phyloP scores from a whole-genome alignment of 92 coral and sea anemone genomes.

The Phenganax stokvisi region DNA sequence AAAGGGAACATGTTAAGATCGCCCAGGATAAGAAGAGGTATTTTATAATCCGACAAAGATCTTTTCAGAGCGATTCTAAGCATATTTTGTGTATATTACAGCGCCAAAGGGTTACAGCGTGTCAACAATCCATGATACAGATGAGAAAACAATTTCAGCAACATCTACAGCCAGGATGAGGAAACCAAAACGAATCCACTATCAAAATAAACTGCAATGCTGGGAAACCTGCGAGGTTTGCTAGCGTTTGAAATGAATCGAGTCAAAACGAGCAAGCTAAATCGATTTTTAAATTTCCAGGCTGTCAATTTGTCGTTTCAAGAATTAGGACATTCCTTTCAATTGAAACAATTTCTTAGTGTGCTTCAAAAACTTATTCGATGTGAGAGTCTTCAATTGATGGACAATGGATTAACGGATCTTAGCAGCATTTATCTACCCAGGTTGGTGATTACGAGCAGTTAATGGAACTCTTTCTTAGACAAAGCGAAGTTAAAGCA shows the following conservation, averaged over 20 bases:
- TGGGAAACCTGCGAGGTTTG: conserved; percentile 97
- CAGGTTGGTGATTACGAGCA: conserved; percentile 49
- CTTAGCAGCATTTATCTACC: conserved; percentile 74
- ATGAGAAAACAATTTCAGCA: conserved; percentile 60
- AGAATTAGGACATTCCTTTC: conserved; percentile 87
- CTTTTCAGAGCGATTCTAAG: not conserved
- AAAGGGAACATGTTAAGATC: conserved; percentile 91
- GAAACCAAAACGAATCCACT: conserved; percentile 55
- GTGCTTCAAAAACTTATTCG: conserved; percentile 79
- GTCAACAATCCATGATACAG: conserved; percentile 57
- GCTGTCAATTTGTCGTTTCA: conserved; percentile 88
- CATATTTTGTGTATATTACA: conserved; percentile 15
- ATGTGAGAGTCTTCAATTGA: conserved; percentile 85
- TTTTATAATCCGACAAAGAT: not conserved
- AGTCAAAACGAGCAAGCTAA: not conserved
- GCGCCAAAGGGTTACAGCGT: conserved; percentile 83
- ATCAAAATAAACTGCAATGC: conserved; percentile 81
- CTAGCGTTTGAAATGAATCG: not conserved
- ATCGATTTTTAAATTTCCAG: conserved; percentile 38
- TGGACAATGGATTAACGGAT: conserved; percentile 82
- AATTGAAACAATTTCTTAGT: conserved; percentile 75
- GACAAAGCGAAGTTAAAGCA: not conserved
- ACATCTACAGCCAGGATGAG: conserved; percentile 59
- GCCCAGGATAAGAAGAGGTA: conserved; percentile 89
- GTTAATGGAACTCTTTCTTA: not conserved